Conservation (phyloP, 2,113 vertebrate species). For the Tachuris rubrigastra region DNA sequence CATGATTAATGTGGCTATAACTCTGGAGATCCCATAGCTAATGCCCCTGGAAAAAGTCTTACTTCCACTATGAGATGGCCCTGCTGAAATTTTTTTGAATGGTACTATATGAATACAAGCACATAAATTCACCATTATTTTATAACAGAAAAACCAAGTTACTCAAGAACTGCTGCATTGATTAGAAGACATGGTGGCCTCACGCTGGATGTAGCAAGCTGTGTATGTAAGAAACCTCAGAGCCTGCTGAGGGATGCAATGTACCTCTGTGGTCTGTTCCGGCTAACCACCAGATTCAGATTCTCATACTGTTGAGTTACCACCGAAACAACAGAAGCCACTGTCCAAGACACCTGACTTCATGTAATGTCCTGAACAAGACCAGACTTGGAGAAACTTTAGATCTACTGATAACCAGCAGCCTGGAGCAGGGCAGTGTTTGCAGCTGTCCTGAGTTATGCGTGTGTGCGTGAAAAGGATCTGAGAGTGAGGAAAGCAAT, state of each 20-base stretch:
- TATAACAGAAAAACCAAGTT: background rate
- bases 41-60: constrained; percentile 47
- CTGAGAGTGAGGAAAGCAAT: background rate
- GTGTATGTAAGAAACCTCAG: background rate
- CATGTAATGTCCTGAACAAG: background rate
- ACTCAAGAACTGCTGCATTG: background rate
- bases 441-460: background rate
- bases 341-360: background rate
- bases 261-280: background rate
- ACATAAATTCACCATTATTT: background rate
- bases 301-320: rapidly evolving
- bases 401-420: rapidly evolving
- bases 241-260: background rate
- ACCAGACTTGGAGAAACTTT: background rate
- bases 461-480: background rate
- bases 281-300: background rate
- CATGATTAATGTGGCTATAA: constrained; percentile 63
- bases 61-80: constrained; percentile 19
- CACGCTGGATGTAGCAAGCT: background rate
- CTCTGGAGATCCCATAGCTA: constrained; percentile 46
- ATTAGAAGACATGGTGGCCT: background rate
- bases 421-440: background rate
- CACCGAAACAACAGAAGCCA: background rate
- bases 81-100: constrained; percentile 1
- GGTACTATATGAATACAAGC: background rate